phyloP scores from a whole-genome alignment of 2,797 vertebrate species.

The Chelon labrosus region DNA sequence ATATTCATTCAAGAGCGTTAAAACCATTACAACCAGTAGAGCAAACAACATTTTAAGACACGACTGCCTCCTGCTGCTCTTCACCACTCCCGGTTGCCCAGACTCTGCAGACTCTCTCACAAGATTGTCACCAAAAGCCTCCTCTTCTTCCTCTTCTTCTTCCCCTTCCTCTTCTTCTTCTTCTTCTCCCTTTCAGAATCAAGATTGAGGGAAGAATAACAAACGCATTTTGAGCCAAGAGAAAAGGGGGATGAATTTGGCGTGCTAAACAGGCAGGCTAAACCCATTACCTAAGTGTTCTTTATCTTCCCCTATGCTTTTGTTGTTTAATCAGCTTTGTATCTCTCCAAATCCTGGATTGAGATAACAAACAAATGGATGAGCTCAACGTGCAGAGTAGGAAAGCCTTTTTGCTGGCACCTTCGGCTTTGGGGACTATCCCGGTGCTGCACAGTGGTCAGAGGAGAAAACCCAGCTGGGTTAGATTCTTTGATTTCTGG shows the following conservation, averaged over 20 bases:
- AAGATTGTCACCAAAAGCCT: slow-evolving; percentile 63
- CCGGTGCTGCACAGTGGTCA: slow-evolving; percentile 62
- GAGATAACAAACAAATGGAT: slow-evolving; percentile 91
- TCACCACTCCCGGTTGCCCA: slow-evolving; percentile 37
- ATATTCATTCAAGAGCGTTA: too few relatives aligned
- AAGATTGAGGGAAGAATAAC: slow-evolving; percentile 83
- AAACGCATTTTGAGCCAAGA: slow-evolving; percentile 82
- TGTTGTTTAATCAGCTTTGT: slow-evolving; percentile 92
- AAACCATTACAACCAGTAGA: not conserved
- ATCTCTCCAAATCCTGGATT: slow-evolving; percentile 90
- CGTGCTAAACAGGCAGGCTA: slow-evolving; percentile 84
- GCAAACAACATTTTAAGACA: not conserved
- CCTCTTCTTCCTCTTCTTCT: slow-evolving; percentile 45
- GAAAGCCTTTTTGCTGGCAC: slow-evolving; percentile 80
- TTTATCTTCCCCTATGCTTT: slow-evolving; percentile 89
- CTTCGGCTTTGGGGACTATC: slow-evolving; percentile 41
- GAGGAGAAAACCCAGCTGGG: slow-evolving; percentile 50
- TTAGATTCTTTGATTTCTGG: slow-evolving; percentile 45
- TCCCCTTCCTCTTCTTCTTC: slow-evolving; percentile 51
- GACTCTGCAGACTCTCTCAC: slow-evolving; percentile 54
- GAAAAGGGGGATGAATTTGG: slow-evolving; percentile 83
- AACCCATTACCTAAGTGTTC: slow-evolving; percentile 91
- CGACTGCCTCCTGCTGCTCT: slow-evolving; percentile 42
- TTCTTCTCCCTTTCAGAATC: slow-evolving; percentile 74
- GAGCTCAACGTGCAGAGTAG: slow-evolving; percentile 75